Evolutionary conservation across 2,888 invertebrate genomes (phyloP), one percentile per base, ranked within the genome.

Genomic region (Stegana nigrithorax): DNA sequence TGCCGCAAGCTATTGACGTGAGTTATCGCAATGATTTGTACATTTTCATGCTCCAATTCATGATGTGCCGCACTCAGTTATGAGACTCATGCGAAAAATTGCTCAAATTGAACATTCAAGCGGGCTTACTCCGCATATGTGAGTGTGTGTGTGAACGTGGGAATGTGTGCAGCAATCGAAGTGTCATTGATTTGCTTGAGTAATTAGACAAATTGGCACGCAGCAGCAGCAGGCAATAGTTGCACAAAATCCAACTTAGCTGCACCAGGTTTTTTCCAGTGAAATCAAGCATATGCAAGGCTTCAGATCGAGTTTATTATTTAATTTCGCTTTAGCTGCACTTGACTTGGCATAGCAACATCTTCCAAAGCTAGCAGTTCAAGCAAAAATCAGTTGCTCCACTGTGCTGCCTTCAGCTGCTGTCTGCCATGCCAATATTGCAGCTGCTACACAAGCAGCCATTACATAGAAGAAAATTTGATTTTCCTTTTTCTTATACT

Each of bases 121-220:
- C 42, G 42, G 17, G 7, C 17, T 17, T n/a, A 42, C 7, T 6
- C n/a, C 14, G 17, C n/a, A n/a, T 2, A 8, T 8, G 4, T 32
- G 32, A 32, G 7, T 44, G n/a, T 36, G 4, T 36, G 10, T 36
- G 36, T 10, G 36, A n/a, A 6, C 14, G 36, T n/a, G 36, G 10
- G 14, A 6, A 4, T 39, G 39, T 39, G 17, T 39, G 14, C 17
- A 5, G 39, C 39, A 39, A 17, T n/a, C n/a, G 44, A 0, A 19
- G 21, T 44, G 17, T n/a, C 17, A 44, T 14, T 55, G 36, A 55
- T 55, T 55, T 55, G 53, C 36, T 55, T 55, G 36, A 32, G 36
- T 55, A 55, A 55, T 55, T 55, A 36, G 36, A n/a, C 32, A 55
- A 55, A 55, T 55, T 55, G 53, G n/a, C n/a, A n/a, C n/a, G n/a